phyloP scores from a whole-genome alignment of 1,140 invertebrate species.

The Ladona fulva region DNA sequence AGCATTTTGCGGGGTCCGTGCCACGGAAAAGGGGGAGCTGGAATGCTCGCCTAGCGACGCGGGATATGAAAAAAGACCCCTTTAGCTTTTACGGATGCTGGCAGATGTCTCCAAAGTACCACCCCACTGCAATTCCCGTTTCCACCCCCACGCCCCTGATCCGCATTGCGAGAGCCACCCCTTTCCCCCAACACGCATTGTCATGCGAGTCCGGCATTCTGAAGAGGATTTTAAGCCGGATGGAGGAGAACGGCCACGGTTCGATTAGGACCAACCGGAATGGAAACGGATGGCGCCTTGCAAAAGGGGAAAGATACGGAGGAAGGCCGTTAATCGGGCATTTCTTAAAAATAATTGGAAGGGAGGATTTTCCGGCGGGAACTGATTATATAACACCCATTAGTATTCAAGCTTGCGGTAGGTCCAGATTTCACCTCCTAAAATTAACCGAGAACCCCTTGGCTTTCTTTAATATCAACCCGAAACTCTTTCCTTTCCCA shows the following conservation, averaged over 20 bases:
- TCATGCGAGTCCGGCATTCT: background rate
- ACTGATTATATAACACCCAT: no score
- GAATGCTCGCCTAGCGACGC: background rate
- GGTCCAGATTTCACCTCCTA: no score
- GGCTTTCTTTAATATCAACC: no score
- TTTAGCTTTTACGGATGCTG: background rate
- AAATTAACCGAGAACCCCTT: no score
- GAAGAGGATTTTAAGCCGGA: background rate
- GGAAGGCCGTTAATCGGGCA: no score
- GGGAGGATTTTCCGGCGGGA: no score
- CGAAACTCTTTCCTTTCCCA: no score
- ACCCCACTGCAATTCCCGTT: background rate
- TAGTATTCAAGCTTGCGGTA: no score
- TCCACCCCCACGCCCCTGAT: background rate
- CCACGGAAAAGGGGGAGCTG: no score
- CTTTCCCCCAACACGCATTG: background rate
- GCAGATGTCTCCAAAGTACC: background rate
- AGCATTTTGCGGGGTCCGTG: no score
- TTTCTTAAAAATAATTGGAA: no score
- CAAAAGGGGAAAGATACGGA: background rate
- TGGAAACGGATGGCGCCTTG: background rate
- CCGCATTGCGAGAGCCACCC: background rate
- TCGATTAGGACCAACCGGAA: background rate
- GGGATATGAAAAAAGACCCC: background rate
- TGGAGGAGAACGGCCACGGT: background rate